Percentiles rank a stretch among this genome's conserved stretches.
Evolutionary conservation across 2,113 vertebrate genomes (phyloP).

Genomic region (Guaruba guarouba): DNA sequence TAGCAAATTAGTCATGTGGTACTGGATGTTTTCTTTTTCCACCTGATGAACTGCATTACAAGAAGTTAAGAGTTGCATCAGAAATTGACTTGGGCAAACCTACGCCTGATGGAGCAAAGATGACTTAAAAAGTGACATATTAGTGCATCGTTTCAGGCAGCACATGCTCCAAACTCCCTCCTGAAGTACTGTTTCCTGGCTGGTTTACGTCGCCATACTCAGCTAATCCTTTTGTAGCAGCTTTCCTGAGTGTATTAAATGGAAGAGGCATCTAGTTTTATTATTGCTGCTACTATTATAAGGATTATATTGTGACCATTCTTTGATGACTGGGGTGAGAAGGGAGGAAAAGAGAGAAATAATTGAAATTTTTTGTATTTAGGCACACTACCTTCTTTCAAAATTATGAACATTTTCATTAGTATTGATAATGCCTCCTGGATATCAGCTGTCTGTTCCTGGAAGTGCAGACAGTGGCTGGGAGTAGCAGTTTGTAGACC

Average conservation of each 20-base stretch:
- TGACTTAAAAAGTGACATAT: neutral
- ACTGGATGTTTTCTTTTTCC: neutral
- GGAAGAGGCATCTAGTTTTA: neutral
- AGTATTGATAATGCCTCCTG: neutral
- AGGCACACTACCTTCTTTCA: neutral
- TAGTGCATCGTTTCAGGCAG: neutral
- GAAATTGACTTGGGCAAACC: neutral
- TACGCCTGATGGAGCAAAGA: neutral
- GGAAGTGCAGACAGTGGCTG: neutral
- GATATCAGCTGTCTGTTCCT: neutral
- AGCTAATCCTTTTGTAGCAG: neutral
- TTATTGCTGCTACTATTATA: neutral
- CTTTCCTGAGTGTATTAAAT: neutral
- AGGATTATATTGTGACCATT: neutral
- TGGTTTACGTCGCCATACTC: neutral
- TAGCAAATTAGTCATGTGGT: neutral
- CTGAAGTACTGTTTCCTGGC: neutral
- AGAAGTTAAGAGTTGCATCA: neutral
- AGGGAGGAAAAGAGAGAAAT: neutral
- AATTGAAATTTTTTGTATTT: neutral
- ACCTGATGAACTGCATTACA: neutral
- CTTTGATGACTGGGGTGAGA: neutral
- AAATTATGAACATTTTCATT: neutral
- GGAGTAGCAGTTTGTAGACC: neutral
- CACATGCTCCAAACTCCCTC: neutral